phyloP scores from a whole-genome alignment of 2,888 invertebrate species.

The Syrphus vitripennis region DNA sequence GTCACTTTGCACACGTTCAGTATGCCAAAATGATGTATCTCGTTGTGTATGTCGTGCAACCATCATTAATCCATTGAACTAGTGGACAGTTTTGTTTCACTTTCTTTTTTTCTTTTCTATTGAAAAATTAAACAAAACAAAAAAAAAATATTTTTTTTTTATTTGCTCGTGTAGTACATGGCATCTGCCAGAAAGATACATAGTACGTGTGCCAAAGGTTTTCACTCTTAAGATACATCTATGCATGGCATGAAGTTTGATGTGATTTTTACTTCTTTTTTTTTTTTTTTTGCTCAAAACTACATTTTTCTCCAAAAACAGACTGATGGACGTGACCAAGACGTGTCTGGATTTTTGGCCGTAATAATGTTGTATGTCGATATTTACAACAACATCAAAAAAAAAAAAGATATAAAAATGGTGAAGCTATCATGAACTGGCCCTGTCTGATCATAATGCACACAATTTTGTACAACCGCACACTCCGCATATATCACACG shows the following conservation, averaged over 20 bases:
- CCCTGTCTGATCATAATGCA: constrained; percentile 5
- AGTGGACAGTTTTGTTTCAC: constrained; percentile 59
- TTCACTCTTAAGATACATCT: constrained; percentile 39
- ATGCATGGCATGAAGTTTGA: background rate
- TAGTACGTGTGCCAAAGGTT: constrained; percentile 54
- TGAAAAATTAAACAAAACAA: background rate
- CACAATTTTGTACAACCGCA: background rate
- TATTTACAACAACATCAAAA: background rate
- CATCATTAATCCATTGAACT: constrained; percentile 42
- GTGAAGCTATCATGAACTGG: constrained; percentile 11
- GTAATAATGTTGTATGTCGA: background rate
- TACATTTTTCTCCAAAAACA: constrained; percentile 10
- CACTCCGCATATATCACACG: background rate
- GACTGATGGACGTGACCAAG: constrained; percentile 23
- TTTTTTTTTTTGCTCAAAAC: background rate
- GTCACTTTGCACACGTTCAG: constrained; percentile 30
- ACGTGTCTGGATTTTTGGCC: constrained; percentile 18
- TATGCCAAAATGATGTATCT: constrained; percentile 20
- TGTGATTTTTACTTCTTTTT: constrained; percentile 2
- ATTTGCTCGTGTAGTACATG: constrained; percentile 23
- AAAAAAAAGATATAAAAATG: background rate
- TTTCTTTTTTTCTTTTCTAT: constrained; percentile 68
- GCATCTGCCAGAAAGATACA: background rate
- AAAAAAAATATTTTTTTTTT: constrained; percentile 10
- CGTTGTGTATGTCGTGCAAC: constrained; percentile 7